A percentile compares a stretch with the other conserved stretches of the same genome.
Evolutionary conservation across 2,888 invertebrate genomes (phyloP).

Genomic region (Lepetodrilus schrolli): DNA sequence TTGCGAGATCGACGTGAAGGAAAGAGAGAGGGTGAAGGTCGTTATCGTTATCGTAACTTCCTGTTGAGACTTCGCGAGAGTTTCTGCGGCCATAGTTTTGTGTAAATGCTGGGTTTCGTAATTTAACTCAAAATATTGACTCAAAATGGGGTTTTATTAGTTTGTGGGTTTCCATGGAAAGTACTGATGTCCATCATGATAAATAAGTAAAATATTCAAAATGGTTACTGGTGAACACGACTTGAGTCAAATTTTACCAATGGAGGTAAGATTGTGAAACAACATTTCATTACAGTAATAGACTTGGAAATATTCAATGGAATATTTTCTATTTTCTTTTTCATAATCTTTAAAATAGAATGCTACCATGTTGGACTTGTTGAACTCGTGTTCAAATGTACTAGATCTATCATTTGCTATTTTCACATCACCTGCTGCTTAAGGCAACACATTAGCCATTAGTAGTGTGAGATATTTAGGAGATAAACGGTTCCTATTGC

Average conservation of each 20-base stretch:
- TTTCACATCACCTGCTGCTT: too few species aligned
- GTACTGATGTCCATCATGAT: background rate
- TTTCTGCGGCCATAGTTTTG: slow-evolving; percentile 13
- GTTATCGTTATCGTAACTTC: slow-evolving; percentile 5
- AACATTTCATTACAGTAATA: too few species aligned
- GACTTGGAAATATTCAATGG: too few species aligned
- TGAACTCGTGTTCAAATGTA: too few species aligned
- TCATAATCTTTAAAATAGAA: too few species aligned
- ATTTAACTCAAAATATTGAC: background rate
- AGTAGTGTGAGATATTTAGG: too few species aligned
- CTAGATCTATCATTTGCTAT: too few species aligned
- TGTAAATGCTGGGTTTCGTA: slow-evolving; percentile 15
- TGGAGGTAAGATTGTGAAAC: slow-evolving; percentile 52
- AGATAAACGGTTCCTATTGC: too few species aligned
- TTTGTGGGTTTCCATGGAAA: background rate
- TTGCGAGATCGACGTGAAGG: background rate
- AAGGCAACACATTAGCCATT: too few species aligned
- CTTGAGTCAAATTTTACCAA: slow-evolving; percentile 55
- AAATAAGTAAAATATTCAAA: background rate
- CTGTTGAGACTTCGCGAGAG: slow-evolving; percentile 23
- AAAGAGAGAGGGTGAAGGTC: slow-evolving; percentile 24
- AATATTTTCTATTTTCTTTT: too few species aligned
- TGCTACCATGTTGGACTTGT: too few species aligned
- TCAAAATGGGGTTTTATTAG: background rate
- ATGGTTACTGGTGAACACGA: slow-evolving; percentile 63